phyloP scores from a whole-genome alignment of 1,140 invertebrate genomes.

The Leucophenga varia region DNA sequence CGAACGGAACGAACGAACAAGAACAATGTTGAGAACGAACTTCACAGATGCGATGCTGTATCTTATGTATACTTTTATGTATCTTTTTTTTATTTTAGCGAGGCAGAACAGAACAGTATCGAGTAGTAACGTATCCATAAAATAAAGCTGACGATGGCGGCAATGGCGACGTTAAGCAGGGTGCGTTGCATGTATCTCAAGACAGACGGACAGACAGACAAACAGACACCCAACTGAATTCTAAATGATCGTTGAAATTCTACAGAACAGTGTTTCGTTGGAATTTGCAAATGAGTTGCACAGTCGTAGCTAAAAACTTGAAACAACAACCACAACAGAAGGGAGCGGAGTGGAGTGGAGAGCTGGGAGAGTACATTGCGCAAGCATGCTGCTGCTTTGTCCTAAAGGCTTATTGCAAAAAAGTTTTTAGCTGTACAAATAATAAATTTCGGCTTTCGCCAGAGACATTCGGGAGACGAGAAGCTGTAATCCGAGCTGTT shows the following conservation, averaged over 20 bases:
- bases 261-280: constrained; percentile 53
- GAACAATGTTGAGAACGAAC: constrained; percentile 23
- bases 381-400: too few species aligned
- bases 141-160: too few species aligned
- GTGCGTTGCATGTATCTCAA: constrained; percentile 11
- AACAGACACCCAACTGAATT: constrained; percentile 49
- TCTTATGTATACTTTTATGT: too few species aligned
- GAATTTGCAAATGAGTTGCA: constrained; percentile 56
- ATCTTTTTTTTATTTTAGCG: too few species aligned
- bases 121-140: too few species aligned
- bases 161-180: constrained; percentile 12
- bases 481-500: constrained; percentile 41
- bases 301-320: too few species aligned
- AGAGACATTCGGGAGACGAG: constrained; percentile 47
- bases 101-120: too few species aligned
- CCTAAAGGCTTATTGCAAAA: too few species aligned
- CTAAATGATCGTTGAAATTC: constrained; percentile 54
- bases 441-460: constrained; percentile 40
- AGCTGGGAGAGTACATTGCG: too few species aligned
- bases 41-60: too few species aligned
- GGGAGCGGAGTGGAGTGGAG: too few species aligned
- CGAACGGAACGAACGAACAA: constrained; percentile 16
- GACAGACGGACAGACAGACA: neutral
- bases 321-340: constrained; percentile 1
- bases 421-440: constrained; percentile 43